A percentile compares a stretch with the other conserved stretches of the same genome.
Conservation (phyloP, 2,888 invertebrate genomes). For the Luffia ferchaultella region DNA sequence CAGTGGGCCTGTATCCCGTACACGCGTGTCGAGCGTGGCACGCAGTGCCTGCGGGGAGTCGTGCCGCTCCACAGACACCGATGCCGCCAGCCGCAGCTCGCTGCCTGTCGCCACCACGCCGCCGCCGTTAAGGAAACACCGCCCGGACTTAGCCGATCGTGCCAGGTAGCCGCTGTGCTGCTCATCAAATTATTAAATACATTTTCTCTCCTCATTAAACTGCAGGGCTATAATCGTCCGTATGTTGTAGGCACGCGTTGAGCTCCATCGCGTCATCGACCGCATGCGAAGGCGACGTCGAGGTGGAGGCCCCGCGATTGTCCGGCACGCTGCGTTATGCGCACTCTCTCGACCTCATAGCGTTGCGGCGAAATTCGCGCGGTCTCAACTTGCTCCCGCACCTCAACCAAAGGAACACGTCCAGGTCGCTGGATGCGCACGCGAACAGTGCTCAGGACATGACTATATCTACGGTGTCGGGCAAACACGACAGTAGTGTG, state of each 20-base stretch:
- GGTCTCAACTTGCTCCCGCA: not conserved
- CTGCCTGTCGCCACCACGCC: conserved; percentile 26
- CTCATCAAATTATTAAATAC: not conserved
- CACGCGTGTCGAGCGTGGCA: conserved; percentile 37
- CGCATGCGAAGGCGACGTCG: conserved; percentile 43
- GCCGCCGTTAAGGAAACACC: conserved; percentile 8
- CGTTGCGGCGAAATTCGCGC: conserved; percentile 3
- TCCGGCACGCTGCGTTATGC: conserved; percentile 26
- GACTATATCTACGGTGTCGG: conserved; percentile 33
- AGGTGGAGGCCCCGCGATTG: conserved; percentile 12
- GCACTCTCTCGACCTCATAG: conserved; percentile 17
- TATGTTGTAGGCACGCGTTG: conserved; percentile 58
- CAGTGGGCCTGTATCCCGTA: conserved; percentile 24
- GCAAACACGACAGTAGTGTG: conserved; percentile 24
- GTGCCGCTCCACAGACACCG: conserved; percentile 14
- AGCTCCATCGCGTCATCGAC: conserved; percentile 74
- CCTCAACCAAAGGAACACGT: conserved; percentile 24
- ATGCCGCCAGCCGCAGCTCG: conserved; percentile 24
- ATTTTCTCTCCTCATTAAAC: not conserved
- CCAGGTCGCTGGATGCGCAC: conserved; percentile 22
- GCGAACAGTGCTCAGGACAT: conserved; percentile 24
- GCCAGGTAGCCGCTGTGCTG: not conserved
- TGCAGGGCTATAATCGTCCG: no score
- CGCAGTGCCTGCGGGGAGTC: conserved; percentile 5
- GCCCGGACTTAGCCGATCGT: conserved; percentile 9